phyloP scores from a whole-genome alignment of 2,797 vertebrate genomes.

The Crocidura indochinensis region DNA sequence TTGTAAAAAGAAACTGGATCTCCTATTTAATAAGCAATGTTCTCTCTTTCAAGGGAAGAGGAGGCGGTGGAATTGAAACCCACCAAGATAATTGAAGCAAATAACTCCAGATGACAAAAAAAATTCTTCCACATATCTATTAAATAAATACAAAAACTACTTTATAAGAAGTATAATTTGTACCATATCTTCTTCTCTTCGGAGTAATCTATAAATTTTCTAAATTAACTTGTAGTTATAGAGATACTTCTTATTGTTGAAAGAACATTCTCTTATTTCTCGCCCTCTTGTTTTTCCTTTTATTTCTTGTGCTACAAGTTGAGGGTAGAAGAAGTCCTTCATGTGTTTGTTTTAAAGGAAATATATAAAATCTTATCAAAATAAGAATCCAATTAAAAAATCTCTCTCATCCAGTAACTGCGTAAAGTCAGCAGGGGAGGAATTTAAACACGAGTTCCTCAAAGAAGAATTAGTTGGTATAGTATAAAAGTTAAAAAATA shows the following conservation, averaged over 20 bases:
- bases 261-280: slow-evolving; percentile 17
- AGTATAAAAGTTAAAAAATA: too few species aligned
- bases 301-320: slow-evolving; percentile 20
- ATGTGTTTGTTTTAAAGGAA: slow-evolving; percentile 53
- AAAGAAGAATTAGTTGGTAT: background rate
- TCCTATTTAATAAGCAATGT: slow-evolving; percentile 83
- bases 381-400: slow-evolving; percentile 52
- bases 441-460: slow-evolving; percentile 4
- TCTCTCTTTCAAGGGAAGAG: slow-evolving; percentile 74
- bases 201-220: slow-evolving; percentile 75
- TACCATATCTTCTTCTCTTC: slow-evolving; percentile 69
- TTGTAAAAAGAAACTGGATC: slow-evolving; percentile 73
- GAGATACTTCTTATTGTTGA: slow-evolving; percentile 82
- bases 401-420: slow-evolving; percentile 30
- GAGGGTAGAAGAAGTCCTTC: background rate
- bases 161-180: slow-evolving; percentile 71
- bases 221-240: slow-evolving; percentile 83
- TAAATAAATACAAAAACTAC: slow-evolving; percentile 64
- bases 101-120: slow-evolving; percentile 72
- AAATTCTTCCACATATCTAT: slow-evolving; percentile 68
- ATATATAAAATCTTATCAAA: slow-evolving; percentile 60
- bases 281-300: background rate
- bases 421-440: background rate
- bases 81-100: slow-evolving; percentile 77
- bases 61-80: slow-evolving; percentile 79